Conservation (phyloP, 2,113 vertebrate species). For the Cyprinus carpio region DNA sequence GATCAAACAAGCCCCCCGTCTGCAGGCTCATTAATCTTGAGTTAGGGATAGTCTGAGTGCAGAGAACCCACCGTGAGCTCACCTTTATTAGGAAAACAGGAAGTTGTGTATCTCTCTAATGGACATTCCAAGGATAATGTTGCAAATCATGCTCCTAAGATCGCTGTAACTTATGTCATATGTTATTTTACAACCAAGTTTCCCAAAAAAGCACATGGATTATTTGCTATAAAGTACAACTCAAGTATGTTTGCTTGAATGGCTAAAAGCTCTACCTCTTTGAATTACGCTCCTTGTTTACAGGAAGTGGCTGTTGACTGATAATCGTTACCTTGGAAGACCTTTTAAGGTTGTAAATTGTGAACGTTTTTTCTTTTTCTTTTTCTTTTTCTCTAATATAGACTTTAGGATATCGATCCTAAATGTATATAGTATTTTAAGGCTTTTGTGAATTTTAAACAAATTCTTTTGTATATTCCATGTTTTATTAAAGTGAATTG, state of each 20-base stretch:
- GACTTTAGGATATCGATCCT: not conserved
- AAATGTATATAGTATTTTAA: no score
- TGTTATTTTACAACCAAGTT: constrained; percentile 28
- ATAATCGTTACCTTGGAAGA: not conserved
- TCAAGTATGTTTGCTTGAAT: constrained; percentile 11
- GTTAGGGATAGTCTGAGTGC: constrained; percentile 9
- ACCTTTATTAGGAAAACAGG: constrained; percentile 33
- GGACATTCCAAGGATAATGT: constrained; percentile 50
- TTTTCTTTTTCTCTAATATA: not conserved
- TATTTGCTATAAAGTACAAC: constrained; percentile 23
- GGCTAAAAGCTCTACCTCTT: not conserved
- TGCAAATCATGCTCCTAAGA: constrained; percentile 29
- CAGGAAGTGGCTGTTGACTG: not conserved
- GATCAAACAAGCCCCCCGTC: constrained; percentile 26
- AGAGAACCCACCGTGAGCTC: constrained; percentile 28
- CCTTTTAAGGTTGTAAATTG: constrained; percentile 10
- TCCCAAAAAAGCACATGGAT: constrained; percentile 30
- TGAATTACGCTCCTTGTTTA: not conserved
- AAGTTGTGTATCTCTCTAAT: constrained; percentile 36
- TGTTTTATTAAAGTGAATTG: not conserved
- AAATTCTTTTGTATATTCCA: not conserved
- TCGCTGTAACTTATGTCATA: constrained; percentile 29
- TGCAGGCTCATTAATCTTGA: constrained; percentile 31
- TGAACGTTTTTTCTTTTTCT: not conserved
- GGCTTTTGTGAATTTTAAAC: not conserved